Evolutionary conservation across 2,113 vertebrate species (phyloP).

Genomic region (Halcyon malimbica): DNA sequence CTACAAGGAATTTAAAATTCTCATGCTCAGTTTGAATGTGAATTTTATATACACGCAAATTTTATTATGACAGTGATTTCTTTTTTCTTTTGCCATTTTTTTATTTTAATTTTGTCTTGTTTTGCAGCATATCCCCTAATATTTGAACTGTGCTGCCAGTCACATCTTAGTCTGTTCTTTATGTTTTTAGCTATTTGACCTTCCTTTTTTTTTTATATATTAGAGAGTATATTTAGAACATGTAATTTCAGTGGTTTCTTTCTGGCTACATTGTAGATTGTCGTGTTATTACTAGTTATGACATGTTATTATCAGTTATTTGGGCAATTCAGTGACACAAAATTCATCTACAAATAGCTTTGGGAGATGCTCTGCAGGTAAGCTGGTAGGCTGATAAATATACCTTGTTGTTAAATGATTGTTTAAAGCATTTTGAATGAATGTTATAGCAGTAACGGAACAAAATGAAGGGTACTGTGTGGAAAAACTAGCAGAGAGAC

Average conservation of each 20-base stretch:
- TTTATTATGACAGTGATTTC: neutral
- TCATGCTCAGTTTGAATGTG: neutral
- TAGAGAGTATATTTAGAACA: neutral
- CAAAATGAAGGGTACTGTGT: neutral
- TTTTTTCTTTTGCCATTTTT: neutral
- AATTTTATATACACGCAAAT: neutral
- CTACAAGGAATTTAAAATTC: neutral
- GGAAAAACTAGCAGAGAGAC: neutral
- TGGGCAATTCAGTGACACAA: neutral
- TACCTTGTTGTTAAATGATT: neutral
- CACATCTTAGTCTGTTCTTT: neutral
- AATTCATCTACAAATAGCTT: neutral
- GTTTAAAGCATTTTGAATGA: slow-evolving; percentile 13
- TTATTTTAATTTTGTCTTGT: neutral
- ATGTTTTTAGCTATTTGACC: neutral
- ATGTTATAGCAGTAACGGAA: neutral
- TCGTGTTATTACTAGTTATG: neutral
- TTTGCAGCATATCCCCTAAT: neutral
- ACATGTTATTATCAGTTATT: neutral
- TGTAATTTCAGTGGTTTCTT: neutral
- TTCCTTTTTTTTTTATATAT: neutral
- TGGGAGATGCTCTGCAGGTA: neutral
- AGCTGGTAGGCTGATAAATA: neutral
- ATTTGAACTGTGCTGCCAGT: neutral
- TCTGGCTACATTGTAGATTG: neutral